Percentiles rank a stretch among this genome's conserved stretches.
Evolutionary conservation across 2,888 invertebrate genomes (phyloP).

Genomic region (Anoncus sp.): DNA sequence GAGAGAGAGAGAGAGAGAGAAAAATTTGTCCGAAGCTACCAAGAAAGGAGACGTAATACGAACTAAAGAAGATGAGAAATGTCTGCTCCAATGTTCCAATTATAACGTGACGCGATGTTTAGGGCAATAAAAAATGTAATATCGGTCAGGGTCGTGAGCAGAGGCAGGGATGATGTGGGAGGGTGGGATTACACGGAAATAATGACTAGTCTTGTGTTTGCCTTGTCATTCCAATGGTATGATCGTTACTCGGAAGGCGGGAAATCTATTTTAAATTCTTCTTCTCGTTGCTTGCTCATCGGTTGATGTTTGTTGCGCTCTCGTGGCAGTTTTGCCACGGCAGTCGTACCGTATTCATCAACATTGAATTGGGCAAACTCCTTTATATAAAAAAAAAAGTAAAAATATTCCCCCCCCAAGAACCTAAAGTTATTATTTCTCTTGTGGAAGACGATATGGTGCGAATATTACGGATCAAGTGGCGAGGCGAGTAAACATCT

Average conservation of each 20-base stretch:
- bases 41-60: neutral
- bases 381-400: too few species aligned
- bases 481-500: constrained; percentile 73
- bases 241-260: constrained; percentile 49
- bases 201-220: constrained; percentile 36
- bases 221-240: constrained; percentile 55
- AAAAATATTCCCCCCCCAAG: too few species aligned
- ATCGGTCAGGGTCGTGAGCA: constrained; percentile 54
- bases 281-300: constrained; percentile 61
- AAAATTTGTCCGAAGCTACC: too few species aligned
- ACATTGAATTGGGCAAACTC: too few species aligned
- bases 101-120: neutral
- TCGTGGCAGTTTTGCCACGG: constrained; percentile 43
- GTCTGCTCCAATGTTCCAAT: neutral
- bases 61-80: neutral
- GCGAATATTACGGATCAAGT: constrained; percentile 71
- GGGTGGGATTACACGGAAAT: constrained; percentile 56
- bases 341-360: constrained; percentile 33
- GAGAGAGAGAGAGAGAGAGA: too few species aligned
- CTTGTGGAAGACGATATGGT: constrained; percentile 58
- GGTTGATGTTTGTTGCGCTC: constrained; percentile 20
- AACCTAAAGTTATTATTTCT: too few species aligned
- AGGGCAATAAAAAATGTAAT: constrained; percentile 32
- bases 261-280: constrained; percentile 68
- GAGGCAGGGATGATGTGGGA: too few species aligned